These are phyloP conservation scores for Apeira syringaria DNA, from an alignment of 2,888 invertebrate genomes.

Conservation along the genomic window DNA sequence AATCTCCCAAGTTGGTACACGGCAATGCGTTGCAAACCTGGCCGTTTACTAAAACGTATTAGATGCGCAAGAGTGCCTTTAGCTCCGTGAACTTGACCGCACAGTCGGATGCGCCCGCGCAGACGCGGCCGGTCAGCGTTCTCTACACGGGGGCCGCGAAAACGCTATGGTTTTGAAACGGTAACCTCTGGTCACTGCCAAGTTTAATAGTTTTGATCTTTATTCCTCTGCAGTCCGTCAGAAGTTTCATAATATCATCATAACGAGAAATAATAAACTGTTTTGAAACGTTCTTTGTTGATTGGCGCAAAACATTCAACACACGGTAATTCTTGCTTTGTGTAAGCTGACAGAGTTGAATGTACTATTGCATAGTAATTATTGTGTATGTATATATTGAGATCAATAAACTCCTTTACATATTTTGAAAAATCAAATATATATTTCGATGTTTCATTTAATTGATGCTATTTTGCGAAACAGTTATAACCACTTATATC, in stretches of 20 bases:
- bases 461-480: conserved; percentile 13
- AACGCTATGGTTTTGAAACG: conserved; percentile 43
- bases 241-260: conserved; percentile 22
- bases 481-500: conserved; percentile 6
- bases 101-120: conserved; percentile 50
- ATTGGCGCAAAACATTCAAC: conserved; percentile 5
- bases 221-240: conserved; percentile 27
- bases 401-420: conserved; percentile 18
- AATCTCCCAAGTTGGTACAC: conserved; percentile 6
- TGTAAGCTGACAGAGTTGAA: too few species aligned
- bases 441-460: conserved; percentile 9
- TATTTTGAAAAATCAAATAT: conserved; percentile 8
- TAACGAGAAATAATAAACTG: conserved; percentile 11
- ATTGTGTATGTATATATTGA: conserved; percentile 3
- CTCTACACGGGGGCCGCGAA: conserved; percentile 37
- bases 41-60: conserved; percentile 28
- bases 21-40: conserved; percentile 28
- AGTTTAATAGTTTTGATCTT: conserved; percentile 53
- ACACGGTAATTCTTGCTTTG: too few species aligned
- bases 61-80: conserved; percentile 41
- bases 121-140: conserved; percentile 54
- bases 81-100: conserved; percentile 76
- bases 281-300: conserved; percentile 7
- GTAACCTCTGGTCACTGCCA: conserved; percentile 41
- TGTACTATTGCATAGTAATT: too few species aligned